These are phyloP conservation scores for Nezara viridula DNA, from an alignment of 2,888 invertebrate species.

Conservation along the genomic window DNA sequence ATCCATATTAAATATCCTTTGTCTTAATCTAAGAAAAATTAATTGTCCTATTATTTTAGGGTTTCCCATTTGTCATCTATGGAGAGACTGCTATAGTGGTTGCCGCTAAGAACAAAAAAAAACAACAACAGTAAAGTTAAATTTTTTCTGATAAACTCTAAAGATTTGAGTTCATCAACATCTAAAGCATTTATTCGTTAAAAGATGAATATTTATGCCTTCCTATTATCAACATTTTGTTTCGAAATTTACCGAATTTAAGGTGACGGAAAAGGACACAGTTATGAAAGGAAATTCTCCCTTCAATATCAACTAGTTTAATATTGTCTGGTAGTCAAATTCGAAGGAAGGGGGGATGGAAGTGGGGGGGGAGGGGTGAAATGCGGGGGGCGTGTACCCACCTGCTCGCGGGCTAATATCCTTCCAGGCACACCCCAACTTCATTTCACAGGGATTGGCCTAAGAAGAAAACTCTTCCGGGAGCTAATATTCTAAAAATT, in stretches of 20 bases:
- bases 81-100: too few species aligned
- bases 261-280: not conserved
- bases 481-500: constrained; percentile 20
- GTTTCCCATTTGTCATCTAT: too few species aligned
- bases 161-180: too few species aligned
- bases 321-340: constrained; percentile 16
- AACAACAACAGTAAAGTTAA: too few species aligned
- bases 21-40: too few species aligned
- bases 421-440: not conserved
- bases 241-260: not conserved
- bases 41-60: too few species aligned
- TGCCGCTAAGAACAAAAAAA: too few species aligned
- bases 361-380: too few species aligned
- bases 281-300: not conserved
- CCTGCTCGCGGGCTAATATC: not conserved
- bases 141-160: too few species aligned
- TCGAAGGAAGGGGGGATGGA: not conserved
- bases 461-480: not conserved
- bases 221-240: not conserved
- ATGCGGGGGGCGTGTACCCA: not conserved
- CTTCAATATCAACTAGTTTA: not conserved
- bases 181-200: too few species aligned
- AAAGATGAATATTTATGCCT: not conserved
- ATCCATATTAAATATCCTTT: too few species aligned
- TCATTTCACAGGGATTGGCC: constrained; percentile 1